phyloP scores from a whole-genome alignment of 2,113 vertebrate genomes.

The Myiozetetes cayanensis region DNA sequence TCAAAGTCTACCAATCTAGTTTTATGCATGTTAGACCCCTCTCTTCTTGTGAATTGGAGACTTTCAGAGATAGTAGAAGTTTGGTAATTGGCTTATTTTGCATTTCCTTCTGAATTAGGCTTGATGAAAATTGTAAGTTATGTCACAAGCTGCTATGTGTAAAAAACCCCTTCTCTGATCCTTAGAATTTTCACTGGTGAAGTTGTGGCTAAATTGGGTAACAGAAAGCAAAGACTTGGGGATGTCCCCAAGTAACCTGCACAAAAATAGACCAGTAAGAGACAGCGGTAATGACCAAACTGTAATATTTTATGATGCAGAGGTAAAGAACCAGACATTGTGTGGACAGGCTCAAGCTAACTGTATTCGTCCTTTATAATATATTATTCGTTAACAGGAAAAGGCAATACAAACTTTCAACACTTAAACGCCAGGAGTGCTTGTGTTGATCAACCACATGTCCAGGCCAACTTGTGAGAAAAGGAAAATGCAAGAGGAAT shows the following conservation, averaged over 20 bases:
- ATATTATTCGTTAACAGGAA: not conserved
- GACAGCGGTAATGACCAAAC: not conserved
- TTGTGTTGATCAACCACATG: not conserved
- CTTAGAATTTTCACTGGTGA: slow-evolving; percentile 1
- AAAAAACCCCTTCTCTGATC: not conserved
- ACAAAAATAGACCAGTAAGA: slow-evolving; percentile 23
- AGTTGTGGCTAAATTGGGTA: not conserved
- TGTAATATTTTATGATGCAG: slow-evolving; percentile 30
- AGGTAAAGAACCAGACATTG: not conserved
- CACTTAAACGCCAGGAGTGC: not conserved
- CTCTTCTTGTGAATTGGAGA: not conserved
- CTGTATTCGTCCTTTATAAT: not conserved
- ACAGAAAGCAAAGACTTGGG: not conserved
- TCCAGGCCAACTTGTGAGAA: not conserved
- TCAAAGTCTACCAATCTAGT: not conserved
- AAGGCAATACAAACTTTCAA: not conserved
- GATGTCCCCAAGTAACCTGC: slow-evolving; percentile 27
- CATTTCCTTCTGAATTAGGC: slow-evolving; percentile 12
- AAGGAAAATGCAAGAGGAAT: not conserved
- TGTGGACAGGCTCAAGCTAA: not conserved
- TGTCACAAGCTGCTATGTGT: not conserved
- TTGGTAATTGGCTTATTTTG: not conserved
- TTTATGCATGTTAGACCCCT: not conserved
- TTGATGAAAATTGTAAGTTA: slow-evolving; percentile 32
- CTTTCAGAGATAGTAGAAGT: not conserved